Percentiles rank a stretch among this genome's conserved stretches.
These are phyloP conservation scores for Oophaga sylvatica DNA, from an alignment of 2,797 vertebrate genomes.

Conservation along the genomic window DNA sequence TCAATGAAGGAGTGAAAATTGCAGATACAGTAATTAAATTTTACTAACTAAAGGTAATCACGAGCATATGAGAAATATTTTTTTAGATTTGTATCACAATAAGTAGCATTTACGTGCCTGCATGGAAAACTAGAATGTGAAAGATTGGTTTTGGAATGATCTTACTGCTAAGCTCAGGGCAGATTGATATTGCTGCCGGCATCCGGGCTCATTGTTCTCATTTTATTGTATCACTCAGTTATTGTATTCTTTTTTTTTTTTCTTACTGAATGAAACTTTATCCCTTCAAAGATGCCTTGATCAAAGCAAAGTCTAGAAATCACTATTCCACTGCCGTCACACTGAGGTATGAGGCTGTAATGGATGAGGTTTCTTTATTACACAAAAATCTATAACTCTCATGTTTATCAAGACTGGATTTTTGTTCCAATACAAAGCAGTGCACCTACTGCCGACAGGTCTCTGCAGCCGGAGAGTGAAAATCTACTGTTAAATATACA, in stretches of 20 bases:
- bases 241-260: neutral
- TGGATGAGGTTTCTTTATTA: constrained; percentile 5
- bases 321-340: neutral
- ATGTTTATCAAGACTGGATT: constrained; percentile 12
- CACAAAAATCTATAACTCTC: constrained; percentile 26
- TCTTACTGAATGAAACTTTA: constrained; percentile 8
- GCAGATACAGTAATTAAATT: too few species aligned
- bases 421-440: neutral
- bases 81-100: neutral
- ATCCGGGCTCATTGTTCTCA: neutral
- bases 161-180: neutral
- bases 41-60: too few species aligned
- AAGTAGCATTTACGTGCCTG: neutral
- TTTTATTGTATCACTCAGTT: neutral
- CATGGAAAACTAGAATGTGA: neutral
- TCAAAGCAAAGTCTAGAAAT: constrained; percentile 4
- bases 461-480: neutral
- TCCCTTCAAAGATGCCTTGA: constrained; percentile 4
- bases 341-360: neutral
- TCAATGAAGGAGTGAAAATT: too few species aligned
- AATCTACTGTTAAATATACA: neutral
- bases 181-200: neutral
- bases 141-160: neutral
- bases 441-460: neutral
- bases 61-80: neutral